Evolutionary conservation across 2,888 invertebrate genomes (phyloP).

Genomic region (Thelaira solivaga): DNA sequence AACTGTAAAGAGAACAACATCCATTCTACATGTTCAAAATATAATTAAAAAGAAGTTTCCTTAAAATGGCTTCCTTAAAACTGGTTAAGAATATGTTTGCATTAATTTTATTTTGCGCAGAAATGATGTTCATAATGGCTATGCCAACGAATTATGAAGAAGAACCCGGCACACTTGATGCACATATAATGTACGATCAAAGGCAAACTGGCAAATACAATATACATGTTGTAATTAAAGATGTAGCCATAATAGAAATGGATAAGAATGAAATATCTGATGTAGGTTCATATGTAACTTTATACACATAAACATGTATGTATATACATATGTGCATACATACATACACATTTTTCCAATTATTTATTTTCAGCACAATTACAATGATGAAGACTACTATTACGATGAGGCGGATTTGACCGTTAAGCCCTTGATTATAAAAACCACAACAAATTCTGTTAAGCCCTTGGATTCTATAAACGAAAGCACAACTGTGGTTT

Average conservation of each 20-base stretch:
- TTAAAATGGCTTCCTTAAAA: constrained; percentile 47
- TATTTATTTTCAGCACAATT: constrained; percentile 68
- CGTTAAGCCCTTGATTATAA: constrained; percentile 70
- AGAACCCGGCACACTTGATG: constrained; percentile 25
- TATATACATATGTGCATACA: neutral
- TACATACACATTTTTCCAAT: no score
- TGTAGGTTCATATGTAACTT: constrained; percentile 65
- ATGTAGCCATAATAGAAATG: constrained; percentile 83
- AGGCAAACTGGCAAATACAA: constrained; percentile 88
- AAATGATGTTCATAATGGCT: constrained; percentile 1
- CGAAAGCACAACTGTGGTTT: neutral
- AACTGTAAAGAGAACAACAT: constrained; percentile 35
- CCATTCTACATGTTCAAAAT: neutral
- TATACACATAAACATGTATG: neutral
- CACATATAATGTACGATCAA: constrained; percentile 80
- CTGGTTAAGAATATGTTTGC: constrained; percentile 40
- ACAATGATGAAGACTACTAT: constrained; percentile 73
- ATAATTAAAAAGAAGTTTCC: neutral
- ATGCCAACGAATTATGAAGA: constrained; percentile 7
- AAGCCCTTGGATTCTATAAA: constrained; percentile 30
- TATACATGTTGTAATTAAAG: constrained; percentile 87
- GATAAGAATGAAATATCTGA: constrained; percentile 72
- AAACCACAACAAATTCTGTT: constrained; percentile 62
- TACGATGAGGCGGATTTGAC: constrained; percentile 75
- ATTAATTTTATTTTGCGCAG: constrained; percentile 17